Conservation (phyloP, 2,113 vertebrate genomes). For the Sinocyclocheilus maitianheensis region DNA sequence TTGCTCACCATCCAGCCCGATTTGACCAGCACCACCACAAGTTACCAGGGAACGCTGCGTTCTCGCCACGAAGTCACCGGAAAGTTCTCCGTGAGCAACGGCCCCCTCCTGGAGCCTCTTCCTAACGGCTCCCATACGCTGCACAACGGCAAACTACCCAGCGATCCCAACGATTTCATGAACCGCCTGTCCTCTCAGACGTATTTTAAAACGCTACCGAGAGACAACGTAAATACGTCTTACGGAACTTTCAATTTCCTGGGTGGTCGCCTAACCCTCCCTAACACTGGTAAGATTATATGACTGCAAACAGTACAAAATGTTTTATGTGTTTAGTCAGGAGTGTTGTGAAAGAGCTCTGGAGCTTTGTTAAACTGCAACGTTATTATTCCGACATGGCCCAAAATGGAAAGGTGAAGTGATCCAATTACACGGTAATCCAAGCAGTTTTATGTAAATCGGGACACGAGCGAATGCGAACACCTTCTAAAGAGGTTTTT, state of each 20-base stretch:
- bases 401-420: conserved; percentile 17
- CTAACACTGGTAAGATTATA: conserved; percentile 84
- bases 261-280: conserved; percentile 92
- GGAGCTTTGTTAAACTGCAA: conserved; percentile 36
- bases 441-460: conserved; percentile 39
- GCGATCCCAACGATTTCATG: conserved; percentile 85
- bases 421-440: conserved; percentile 34
- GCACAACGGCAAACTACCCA: conserved; percentile 87
- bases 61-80: conserved; percentile 84
- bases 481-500: conserved; percentile 2
- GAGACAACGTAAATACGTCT: conserved; percentile 87
- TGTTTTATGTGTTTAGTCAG: conserved; percentile 5
- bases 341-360: background rate
- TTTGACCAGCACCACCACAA: conserved; percentile 93
- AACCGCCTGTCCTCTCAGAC: conserved; percentile 89
- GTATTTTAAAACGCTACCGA: conserved; percentile 93
- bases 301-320: background rate
- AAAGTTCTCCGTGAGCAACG: conserved; percentile 92
- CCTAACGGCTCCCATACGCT: conserved; percentile 88
- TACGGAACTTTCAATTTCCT: conserved; percentile 98
- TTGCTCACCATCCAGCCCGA: conserved; percentile 98
- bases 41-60: conserved; percentile 94
- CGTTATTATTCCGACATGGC: conserved; percentile 24
- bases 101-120: conserved; percentile 91
- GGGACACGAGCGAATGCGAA: background rate